Conservation (phyloP, 2,888 invertebrate species). For the Caenorhabditis sp. region DNA sequence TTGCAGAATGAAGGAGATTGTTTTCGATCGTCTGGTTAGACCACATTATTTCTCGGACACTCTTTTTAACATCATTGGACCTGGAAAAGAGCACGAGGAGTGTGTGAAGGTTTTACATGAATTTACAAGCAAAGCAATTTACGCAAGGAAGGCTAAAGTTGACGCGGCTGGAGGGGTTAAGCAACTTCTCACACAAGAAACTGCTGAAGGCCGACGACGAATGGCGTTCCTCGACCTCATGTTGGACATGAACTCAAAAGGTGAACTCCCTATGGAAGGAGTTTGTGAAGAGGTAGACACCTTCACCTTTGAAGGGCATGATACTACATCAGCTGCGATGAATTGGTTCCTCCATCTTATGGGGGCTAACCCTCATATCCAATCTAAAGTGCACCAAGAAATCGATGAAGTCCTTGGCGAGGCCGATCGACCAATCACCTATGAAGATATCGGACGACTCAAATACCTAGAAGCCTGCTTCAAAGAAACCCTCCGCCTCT, state of each 20-base stretch:
- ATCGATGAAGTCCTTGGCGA: conserved; percentile 68
- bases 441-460: conserved; percentile 73
- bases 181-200: conserved; percentile 50
- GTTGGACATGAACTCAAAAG: conserved; percentile 70
- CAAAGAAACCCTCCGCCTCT: conserved; percentile 69
- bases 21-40: conserved; percentile 71
- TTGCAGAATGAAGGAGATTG: conserved; percentile 64
- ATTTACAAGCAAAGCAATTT: conserved; percentile 72
- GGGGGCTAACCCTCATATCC: conserved; percentile 83
- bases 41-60: conserved; percentile 73
- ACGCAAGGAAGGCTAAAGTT: conserved; percentile 52
- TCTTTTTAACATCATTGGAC: conserved; percentile 71
- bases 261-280: conserved; percentile 66
- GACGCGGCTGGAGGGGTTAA: conserved; percentile 62
- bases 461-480: conserved; percentile 73
- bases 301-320: conserved; percentile 76
- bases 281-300: conserved; percentile 70
- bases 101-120: conserved; percentile 72
- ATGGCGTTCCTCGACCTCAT: conserved; percentile 73
- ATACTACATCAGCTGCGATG: conserved; percentile 85
- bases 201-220: conserved; percentile 55
- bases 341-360: conserved; percentile 86
- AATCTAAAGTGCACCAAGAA: conserved; percentile 75
- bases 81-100: conserved; percentile 72
- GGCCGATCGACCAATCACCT: conserved; percentile 71